Evolutionary conservation across 2,888 invertebrate species (phyloP), one percentile per base, ranked within the genome.

Genomic region (Fissipunctia ypsillon): DNA sequence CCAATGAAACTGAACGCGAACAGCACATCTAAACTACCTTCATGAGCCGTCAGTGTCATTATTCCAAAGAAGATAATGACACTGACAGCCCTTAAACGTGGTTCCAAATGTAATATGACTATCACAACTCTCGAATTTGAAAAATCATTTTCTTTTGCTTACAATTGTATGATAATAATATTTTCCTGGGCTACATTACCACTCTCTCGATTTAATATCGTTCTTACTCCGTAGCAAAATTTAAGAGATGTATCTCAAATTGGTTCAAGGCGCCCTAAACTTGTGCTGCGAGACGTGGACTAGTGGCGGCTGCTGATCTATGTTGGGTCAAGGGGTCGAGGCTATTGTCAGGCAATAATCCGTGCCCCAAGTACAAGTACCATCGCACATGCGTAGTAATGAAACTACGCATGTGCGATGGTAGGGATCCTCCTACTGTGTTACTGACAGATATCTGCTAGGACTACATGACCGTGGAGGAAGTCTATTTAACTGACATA

Each of bases 401-500:
- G n/a, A n/a, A n/a, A n/a, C n/a, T 64, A 45, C 76, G 73, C 80
- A 79, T 73, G 73, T 28, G 63, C 45, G 31, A 31, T 5, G 28
- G 12, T 14, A 31, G 38, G 25, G 12, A 41, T 64, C 52, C 38
- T 61, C 63, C 52, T 38, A 48, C 52, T 31, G 31, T 41, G 35
- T 16, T 6, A 41, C n/a, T 73, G 59, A 79, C 73, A 48, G 59
- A 38, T n/a, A 25, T 19, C 3, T 31, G 59, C 61, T 25, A 64
- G 64, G 76, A 45, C n/a, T 64, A 22, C 59, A 76, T 45, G 22
- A 31, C 1, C 10, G 14, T 38, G 4, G 1, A 72, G 28, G 25
- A 72, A 14, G 45, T 45, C 16, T 48, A 70, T 35, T 25, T 25
- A 45, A 48, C 16, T 45, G 45, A 54, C 25, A 61, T 38, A 31